Percentiles rank a stretch among this genome's conserved stretches.
Evolutionary conservation across 2,113 vertebrate species (phyloP).

Genomic region (Atherinomorus stipes): DNA sequence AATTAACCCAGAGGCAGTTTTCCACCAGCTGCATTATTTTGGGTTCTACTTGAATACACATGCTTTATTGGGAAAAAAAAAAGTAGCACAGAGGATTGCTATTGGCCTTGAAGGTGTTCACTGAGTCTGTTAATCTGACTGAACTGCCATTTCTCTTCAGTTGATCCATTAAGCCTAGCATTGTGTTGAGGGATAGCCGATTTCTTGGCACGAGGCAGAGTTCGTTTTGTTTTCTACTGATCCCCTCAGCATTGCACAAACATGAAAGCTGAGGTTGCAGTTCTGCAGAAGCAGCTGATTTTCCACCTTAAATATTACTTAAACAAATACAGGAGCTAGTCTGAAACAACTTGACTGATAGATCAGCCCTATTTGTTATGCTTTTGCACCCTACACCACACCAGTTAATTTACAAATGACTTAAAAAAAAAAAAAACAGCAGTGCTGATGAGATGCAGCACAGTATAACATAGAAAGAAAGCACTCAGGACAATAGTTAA

Average conservation of each 20-base stretch:
- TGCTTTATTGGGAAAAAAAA: constrained; percentile 1
- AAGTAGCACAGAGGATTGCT: constrained; percentile 6
- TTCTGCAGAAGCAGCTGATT: not conserved
- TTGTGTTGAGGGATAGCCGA: not conserved
- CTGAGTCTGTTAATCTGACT: constrained; percentile 6
- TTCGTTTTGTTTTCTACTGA: not conserved
- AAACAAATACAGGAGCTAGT: not conserved
- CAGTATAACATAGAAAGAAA: no score
- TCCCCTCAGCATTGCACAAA: not conserved
- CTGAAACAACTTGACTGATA: not conserved
- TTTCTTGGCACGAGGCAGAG: not conserved
- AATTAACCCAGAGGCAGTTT: constrained; percentile 20
- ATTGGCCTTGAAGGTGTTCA: constrained; percentile 10
- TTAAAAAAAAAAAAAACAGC: no score
- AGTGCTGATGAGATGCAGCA: no score
- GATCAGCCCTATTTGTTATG: not conserved
- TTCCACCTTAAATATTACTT: not conserved
- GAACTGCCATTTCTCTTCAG: constrained; percentile 5
- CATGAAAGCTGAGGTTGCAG: not conserved
- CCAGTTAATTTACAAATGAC: no score
- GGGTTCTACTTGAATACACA: not conserved
- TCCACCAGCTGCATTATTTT: constrained; percentile 6
- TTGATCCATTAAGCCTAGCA: constrained; percentile 8
- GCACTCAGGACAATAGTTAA: no score
- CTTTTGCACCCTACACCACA: no score